A percentile compares a stretch with the other conserved stretches of the same genome.
Evolutionary conservation across 2,888 invertebrate genomes (phyloP).

Genomic region (Rhodophaea formosa): DNA sequence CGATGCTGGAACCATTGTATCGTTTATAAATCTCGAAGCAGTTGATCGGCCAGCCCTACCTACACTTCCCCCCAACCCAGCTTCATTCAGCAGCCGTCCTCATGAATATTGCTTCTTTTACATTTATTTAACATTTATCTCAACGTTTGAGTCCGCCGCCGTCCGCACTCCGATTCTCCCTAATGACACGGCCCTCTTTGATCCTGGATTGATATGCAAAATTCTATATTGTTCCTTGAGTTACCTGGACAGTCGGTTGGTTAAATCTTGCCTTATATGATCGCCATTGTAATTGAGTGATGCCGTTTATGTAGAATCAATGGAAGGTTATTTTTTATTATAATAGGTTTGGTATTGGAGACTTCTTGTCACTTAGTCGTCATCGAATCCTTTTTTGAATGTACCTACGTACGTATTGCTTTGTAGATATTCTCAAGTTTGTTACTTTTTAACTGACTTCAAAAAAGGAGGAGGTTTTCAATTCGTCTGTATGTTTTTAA

Average conservation of each 20-base stretch:
- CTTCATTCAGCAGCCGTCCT: conserved; percentile 52
- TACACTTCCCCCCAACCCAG: conserved; percentile 28
- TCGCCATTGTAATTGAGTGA: conserved; percentile 15
- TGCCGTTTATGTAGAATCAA: conserved; percentile 11
- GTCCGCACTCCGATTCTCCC: conserved; percentile 50
- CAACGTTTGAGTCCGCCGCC: conserved; percentile 58
- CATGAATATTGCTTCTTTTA: conserved; percentile 69
- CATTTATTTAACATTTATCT: conserved; percentile 62
- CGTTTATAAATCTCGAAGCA: too few relatives aligned
- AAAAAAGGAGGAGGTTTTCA: too few relatives aligned
- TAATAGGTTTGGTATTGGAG: neutral
- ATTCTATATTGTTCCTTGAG: conserved; percentile 54
- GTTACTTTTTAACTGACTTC: too few relatives aligned
- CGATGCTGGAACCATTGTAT: too few relatives aligned
- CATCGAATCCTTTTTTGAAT: neutral
- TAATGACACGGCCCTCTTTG: conserved; percentile 68
- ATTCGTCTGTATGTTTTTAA: too few relatives aligned
- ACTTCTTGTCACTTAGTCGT: neutral
- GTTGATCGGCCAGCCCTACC: conserved; percentile 5
- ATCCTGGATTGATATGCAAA: conserved; percentile 74
- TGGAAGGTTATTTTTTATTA: neutral
- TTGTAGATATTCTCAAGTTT: too few relatives aligned
- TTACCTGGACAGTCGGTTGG: conserved; percentile 15
- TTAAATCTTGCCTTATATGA: conserved; percentile 10
- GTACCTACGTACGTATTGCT: neutral